Base-by-base conservation (phyloP, 1,140 invertebrate species). In the Ceratosolen solmsi region DNA sequence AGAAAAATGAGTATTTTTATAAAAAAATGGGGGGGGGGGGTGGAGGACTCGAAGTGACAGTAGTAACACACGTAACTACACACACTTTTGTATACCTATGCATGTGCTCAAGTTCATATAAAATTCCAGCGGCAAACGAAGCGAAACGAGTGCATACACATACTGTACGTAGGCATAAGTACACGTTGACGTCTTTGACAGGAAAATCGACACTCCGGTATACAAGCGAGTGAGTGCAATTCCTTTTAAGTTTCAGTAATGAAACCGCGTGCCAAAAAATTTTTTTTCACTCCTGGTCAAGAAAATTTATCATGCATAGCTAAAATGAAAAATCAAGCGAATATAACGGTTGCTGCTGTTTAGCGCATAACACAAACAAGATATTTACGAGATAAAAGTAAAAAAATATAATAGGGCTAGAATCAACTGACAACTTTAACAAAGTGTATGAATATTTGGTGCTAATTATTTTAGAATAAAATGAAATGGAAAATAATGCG, bases 171-270 rank as follows among this genome's bases (percentile, higher is more conserved):
- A 51, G 22, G 41, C 25, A 72, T 72, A 74, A 33, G 20, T 56
- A 30, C 38, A 41, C 75, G 25, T 36, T 36, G 63, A 78, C 60
- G 63, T 63, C 65, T 79, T 15, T 70, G 77, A 71, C 65, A 71
- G 51, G 51, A 13, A 79, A 79, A 79, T 79, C 51, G 68, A 58
- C 77, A 79, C 68, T 79, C n/a, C 36, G 72, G 49, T 56, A 49
- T 51, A 1, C 33, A 22, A 33, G 33, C 60, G 15, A 36, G 60
- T 25, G 11, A 36, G 60, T 25, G 11, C 41, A 33, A 49, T 58
- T 58, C n/a, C 25, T 79, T 70, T 56, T 33, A 36, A n/a, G 41
- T 76, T 77, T n/a, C n/a, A 30, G 38, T n/a, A 22, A n/a, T 65
- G 27, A 1, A 25, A 17, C 73, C 54, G 46, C 54, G 17, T 65